Percentiles rank a stretch among this genome's conserved stretches.
These are phyloP conservation scores for Macrocentrus cingulum DNA, from an alignment of 1,140 invertebrate species.

Conservation along the genomic window DNA sequence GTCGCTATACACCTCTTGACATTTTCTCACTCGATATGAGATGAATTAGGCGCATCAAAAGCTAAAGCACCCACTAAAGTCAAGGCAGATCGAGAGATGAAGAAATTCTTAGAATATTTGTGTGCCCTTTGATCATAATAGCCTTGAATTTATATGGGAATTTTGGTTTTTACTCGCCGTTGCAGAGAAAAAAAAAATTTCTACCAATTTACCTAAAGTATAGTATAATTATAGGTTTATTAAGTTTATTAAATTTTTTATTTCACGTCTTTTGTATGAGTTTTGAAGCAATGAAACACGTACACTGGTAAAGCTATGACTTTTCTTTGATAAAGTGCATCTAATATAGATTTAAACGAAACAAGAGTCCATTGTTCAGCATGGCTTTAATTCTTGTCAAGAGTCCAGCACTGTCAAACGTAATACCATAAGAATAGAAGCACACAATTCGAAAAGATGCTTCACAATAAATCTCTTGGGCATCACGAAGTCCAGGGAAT, in stretches of 20 bases:
- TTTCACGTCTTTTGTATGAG: too few species aligned
- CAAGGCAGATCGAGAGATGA: background rate
- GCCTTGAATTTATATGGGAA: background rate
- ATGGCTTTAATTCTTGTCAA: too few species aligned
- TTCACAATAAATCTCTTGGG: conserved; percentile 10
- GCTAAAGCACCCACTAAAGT: background rate
- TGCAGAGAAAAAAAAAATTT: too few species aligned
- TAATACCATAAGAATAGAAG: background rate
- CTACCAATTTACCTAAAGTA: too few species aligned
- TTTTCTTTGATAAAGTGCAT: too few species aligned
- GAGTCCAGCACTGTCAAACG: background rate
- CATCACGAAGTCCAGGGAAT: conserved; percentile 2
- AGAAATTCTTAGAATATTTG: background rate
- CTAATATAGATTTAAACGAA: too few species aligned
- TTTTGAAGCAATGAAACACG: too few species aligned
- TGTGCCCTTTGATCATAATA: background rate
- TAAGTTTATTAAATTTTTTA: too few species aligned
- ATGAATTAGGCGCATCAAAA: conserved; percentile 7
- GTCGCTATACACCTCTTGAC: background rate
- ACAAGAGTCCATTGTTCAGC: too few species aligned
- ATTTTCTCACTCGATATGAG: background rate
- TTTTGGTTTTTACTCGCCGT: background rate
- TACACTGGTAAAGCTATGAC: too few species aligned
- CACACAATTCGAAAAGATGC: background rate
- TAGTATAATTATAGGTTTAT: too few species aligned